Conservation (phyloP, 1,140 invertebrate species). For the Nymphalis io region DNA sequence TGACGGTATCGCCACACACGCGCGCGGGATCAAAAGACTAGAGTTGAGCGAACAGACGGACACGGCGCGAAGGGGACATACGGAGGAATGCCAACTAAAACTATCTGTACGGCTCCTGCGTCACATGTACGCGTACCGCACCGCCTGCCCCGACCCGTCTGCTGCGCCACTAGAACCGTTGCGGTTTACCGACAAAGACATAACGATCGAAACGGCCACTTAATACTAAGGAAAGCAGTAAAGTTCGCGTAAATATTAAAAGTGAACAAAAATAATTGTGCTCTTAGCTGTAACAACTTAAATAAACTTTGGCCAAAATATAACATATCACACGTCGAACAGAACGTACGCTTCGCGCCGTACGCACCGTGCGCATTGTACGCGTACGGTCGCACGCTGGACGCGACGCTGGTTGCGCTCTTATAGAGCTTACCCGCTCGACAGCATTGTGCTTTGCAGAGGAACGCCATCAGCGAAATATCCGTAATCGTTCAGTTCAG, state of each 20-base stretch:
- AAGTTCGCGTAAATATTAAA: background rate
- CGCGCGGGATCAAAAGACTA: too few relatives aligned
- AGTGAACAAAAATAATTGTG: constrained; percentile 30
- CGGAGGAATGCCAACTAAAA: background rate
- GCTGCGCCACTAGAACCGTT: too few relatives aligned
- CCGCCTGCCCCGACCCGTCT: too few relatives aligned
- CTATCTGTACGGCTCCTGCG: background rate
- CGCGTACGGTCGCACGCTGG: too few relatives aligned
- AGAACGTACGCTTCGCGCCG: background rate
- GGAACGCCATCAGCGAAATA: background rate
- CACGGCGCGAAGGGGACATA: background rate
- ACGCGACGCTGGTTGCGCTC: background rate
- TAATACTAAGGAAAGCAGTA: background rate
- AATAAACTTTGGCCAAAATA: constrained; percentile 72
- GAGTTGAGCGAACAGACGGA: constrained; percentile 29
- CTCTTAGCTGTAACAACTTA: constrained; percentile 63
- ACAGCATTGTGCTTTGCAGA: constrained; percentile 2
- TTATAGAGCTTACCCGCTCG: constrained; percentile 19
- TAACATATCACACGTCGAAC: constrained; percentile 55
- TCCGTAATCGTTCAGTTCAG: background rate
- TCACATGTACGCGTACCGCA: background rate
- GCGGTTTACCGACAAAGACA: background rate
- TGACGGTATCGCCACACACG: too few relatives aligned
- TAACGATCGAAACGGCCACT: background rate
- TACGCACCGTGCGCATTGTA: too few relatives aligned